A percentile compares a stretch with the other conserved stretches of the same genome.
Evolutionary conservation across 2,113 vertebrate genomes (phyloP).

Genomic region (Daphoenositta chrysoptera): DNA sequence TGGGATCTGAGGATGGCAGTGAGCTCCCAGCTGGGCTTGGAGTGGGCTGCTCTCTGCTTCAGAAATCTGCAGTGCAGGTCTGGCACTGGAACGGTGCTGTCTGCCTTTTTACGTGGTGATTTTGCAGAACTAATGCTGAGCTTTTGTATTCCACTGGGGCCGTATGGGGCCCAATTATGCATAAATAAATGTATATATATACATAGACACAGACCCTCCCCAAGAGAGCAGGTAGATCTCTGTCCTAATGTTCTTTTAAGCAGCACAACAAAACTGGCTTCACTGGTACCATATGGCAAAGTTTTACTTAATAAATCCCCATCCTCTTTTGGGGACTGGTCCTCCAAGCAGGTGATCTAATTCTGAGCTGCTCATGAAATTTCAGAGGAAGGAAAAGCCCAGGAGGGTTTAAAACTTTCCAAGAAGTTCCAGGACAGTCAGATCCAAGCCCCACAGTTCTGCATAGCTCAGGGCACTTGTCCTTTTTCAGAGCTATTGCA

Average conservation of each 20-base stretch:
- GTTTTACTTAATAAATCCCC: not conserved
- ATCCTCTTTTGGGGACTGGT: not conserved
- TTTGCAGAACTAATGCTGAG: not conserved
- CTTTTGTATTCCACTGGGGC: not conserved
- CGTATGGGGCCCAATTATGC: accelerated
- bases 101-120: not conserved
- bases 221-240: not conserved
- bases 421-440: not conserved
- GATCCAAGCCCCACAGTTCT: accelerated
- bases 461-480: not conserved
- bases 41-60: not conserved
- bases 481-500: not conserved
- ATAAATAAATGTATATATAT: not conserved
- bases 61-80: constrained; percentile 35
- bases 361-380: not conserved
- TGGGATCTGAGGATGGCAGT: not conserved
- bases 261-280: not conserved
- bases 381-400: not conserved
- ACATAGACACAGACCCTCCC: accelerated
- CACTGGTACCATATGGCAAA: not conserved
- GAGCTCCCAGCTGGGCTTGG: not conserved
- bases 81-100: not conserved
- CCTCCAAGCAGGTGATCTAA: not conserved
- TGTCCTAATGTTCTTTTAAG: not conserved
- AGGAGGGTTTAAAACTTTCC: not conserved